These are phyloP conservation scores for Camarhynchus parvulus DNA, from an alignment of 2,113 vertebrate genomes.

Conservation along the genomic window DNA sequence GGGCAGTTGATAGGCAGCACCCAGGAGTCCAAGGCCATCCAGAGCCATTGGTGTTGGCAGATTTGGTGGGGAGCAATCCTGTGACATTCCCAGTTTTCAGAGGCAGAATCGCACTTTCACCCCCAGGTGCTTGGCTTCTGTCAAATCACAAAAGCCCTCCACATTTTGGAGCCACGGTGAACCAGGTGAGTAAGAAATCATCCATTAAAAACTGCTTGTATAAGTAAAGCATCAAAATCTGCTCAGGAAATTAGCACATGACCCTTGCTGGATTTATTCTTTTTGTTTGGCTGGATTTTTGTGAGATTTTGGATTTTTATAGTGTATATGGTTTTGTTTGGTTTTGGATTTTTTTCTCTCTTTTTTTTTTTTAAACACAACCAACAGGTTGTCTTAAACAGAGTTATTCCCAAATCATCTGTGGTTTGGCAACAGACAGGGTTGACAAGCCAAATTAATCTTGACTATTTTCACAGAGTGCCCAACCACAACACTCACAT, in stretches of 20 bases:
- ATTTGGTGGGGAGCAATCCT: background rate
- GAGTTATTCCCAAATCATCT: background rate
- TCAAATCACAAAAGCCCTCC: background rate
- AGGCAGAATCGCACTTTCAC: background rate
- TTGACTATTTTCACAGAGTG: background rate
- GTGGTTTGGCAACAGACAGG: background rate
- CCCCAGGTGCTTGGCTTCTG: background rate
- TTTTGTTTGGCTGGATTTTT: background rate
- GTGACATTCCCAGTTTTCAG: fast-evolving
- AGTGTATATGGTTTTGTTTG: background rate
- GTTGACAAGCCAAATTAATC: background rate
- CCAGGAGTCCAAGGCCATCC: background rate
- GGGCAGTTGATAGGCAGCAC: background rate
- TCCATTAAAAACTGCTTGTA: background rate
- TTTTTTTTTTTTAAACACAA: background rate
- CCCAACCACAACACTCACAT: background rate
- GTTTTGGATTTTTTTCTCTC: background rate
- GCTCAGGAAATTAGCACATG: background rate
- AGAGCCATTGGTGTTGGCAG: background rate
- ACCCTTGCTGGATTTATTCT: background rate
- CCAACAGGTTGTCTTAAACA: background rate
- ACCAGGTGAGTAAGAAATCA: background rate
- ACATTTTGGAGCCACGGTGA: background rate
- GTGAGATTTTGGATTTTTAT: background rate
- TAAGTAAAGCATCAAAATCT: background rate